phyloP scores from a whole-genome alignment of 2,888 invertebrate genomes.

The Acleris literana region DNA sequence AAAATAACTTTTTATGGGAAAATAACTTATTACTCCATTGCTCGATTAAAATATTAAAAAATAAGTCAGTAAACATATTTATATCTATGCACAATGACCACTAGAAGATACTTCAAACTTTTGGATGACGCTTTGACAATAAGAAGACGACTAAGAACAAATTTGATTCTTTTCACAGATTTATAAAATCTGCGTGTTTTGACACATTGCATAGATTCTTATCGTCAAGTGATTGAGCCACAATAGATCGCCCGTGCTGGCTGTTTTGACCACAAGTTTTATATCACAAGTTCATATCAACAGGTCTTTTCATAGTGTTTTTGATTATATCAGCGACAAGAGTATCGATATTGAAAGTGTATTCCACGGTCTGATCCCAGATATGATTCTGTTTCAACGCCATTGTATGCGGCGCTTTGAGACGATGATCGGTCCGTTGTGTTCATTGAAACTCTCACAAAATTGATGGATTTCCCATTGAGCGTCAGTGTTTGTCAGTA shows the following conservation, averaged over 20 bases:
- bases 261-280: constrained; percentile 62
- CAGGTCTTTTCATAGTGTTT: constrained; percentile 46
- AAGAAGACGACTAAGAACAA: background rate
- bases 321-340: constrained; percentile 55
- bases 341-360: constrained; percentile 52
- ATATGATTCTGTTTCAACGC: constrained; percentile 68
- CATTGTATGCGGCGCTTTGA: constrained; percentile 63
- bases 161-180: constrained; percentile 6
- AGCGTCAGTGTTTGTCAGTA: constrained; percentile 52
- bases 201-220: constrained; percentile 43
- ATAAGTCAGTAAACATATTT: too few relatives aligned
- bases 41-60: too few relatives aligned
- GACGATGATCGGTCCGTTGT: constrained; percentile 45
- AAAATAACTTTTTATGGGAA: too few relatives aligned
- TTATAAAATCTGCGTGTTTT: constrained; percentile 38
- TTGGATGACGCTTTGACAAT: background rate
- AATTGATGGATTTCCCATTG: constrained; percentile 47
- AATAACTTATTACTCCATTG: too few relatives aligned
- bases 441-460: constrained; percentile 56
- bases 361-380: constrained; percentile 51
- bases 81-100: too few relatives aligned
- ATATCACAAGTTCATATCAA: constrained; percentile 37
- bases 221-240: constrained; percentile 49
- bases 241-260: constrained; percentile 52
- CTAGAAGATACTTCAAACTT: too few relatives aligned